Conservation (phyloP, 2,797 vertebrate genomes). For the Avahi laniger region DNA sequence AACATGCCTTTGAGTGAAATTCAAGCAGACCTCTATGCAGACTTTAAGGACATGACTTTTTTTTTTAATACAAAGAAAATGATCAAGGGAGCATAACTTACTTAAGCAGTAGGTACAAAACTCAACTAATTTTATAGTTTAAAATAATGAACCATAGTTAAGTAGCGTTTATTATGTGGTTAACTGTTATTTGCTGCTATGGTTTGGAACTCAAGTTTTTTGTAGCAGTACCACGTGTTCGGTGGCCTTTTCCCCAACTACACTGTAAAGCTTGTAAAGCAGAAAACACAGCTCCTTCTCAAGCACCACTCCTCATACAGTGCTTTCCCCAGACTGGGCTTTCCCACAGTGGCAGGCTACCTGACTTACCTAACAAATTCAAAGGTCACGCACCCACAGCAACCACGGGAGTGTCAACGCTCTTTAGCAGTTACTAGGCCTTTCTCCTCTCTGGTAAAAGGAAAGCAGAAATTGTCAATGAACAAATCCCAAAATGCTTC, state of each 20-base stretch:
- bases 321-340: background rate
- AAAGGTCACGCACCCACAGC: background rate
- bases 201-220: background rate
- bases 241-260: background rate
- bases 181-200: background rate
- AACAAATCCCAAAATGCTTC: background rate
- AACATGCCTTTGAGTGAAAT: background rate
- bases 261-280: background rate
- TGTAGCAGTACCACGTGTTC: background rate
- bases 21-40: background rate
- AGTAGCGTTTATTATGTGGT: background rate
- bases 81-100: background rate
- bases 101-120: background rate
- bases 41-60: background rate
- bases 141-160: background rate
- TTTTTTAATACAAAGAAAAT: constrained; percentile 4
- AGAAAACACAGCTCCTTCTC: background rate
- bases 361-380: background rate
- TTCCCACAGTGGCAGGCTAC: background rate
- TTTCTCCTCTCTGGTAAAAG: background rate
- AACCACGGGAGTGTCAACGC: fast-evolving
- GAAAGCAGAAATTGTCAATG: background rate
- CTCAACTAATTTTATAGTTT: background rate
- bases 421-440: background rate
- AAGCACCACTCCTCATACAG: background rate